Base-by-base conservation (phyloP, 2,113 vertebrate genomes). In the Trogon surrucura region DNA sequence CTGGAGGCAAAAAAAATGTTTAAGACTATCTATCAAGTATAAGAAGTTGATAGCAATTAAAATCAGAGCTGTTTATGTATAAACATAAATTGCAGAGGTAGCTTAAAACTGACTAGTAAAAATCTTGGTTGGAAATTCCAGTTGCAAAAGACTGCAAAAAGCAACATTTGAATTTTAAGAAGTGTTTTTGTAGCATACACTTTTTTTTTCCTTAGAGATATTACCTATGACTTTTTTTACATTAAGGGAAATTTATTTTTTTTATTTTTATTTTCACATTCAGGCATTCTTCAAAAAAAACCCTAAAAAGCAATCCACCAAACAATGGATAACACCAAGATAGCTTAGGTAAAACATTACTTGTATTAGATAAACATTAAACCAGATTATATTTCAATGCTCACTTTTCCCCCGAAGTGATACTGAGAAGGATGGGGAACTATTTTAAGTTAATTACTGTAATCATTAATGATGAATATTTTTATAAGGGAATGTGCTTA, bases 1-100 rank as follows among this genome's bases (percentile, higher is more conserved):
- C 95, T 77, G 34, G 93, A 97, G 98, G 95, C 44, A 91, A 91
- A 97, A 96, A 96, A 96, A 96, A 97, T 97, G 90, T 97, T 97
- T 97, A 94, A 97, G 96, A 95, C 95, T 12, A 79, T 97, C 96
- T 97, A 97, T 96, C 60, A 91, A 97, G 73, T 85, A 87, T 91
- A 93, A 91, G 96, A 96, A 97, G 95, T 95, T 97, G 93, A 89
- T 95, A 94, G 95, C 96, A 95, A 97, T 96, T 96, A 97, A 96
- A 97, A 97, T 95, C 88, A 87, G 94, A 89, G 66, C 78, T 91
- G 93, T 97, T 97, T 97, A 97, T 96, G 92, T 95, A 89, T 29
- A 95, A 95, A 81, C 93, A 96, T 97, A 96, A 97, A 97, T 94
- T 92, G 89, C 87, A 91, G 79, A 73, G 72, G 82, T 93, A 89